Evolutionary conservation across 2,888 invertebrate genomes (phyloP), one percentile per base, ranked within the genome.

Genomic region (Pardosa pseudoannulata): DNA sequence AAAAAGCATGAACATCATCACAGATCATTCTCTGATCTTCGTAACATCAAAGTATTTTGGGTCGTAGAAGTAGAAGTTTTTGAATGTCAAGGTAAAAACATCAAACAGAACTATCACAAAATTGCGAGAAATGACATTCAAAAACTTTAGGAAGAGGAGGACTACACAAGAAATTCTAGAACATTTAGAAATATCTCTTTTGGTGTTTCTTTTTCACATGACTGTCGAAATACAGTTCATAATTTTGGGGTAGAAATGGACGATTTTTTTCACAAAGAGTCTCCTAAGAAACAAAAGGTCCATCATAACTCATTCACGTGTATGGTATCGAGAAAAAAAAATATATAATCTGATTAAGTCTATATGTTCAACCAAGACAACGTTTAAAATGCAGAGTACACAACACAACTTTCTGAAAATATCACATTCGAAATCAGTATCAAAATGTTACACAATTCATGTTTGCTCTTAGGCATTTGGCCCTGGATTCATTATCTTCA

Each of bases 61-160:
- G 9, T 16, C 11, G 41, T 16, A 70, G 27, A 39, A 70, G 31
- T 41, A 70, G 7, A 70, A 28, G 70, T 39, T 70, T 70, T 41
- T 67, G 41, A 75, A 82, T 71, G 75, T 39, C 56, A 62, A 39
- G 70, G 41, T 39, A 68, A 46, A 56, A 73, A 82, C 82, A 83
- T 75, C 32, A 75, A 75, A 75, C 76, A 83, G 19, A 83, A 46
- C 76, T 83, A 83, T 83, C 76, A 83, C 76, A 83, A 83, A 70
- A 83, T 62, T 70, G 71, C 65, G 67, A 72, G 62, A 19, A 72
- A 46, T 65, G 82, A 83, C 82, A 82, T 75, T 50, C 67, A 76
- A 72, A 81, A 80, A 65, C 23, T 28, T 36, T 67, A 23, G 3
- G 13, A 65, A 9, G 31, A 36, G 6, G 9, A 64, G 19, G 31